Conservation (phyloP, 1,140 invertebrate genomes). For the Aphaenogaster ashmeadi region DNA sequence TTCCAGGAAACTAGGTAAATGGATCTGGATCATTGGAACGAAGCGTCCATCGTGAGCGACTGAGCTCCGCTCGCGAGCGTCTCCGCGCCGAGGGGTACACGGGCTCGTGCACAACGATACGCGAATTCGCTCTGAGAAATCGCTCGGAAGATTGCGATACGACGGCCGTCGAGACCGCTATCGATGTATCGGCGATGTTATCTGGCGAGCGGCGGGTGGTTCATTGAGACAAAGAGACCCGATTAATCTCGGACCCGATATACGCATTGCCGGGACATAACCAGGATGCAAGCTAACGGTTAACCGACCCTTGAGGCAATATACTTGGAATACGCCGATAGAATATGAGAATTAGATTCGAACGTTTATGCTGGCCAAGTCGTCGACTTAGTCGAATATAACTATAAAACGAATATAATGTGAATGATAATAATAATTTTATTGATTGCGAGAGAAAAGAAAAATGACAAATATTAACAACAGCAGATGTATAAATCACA, state of each 20-base stretch:
- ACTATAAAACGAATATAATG: constrained; percentile 1
- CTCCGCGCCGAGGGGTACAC: constrained; percentile 18
- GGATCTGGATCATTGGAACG: constrained; percentile 79
- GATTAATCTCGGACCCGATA: constrained; percentile 60
- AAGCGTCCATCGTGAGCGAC: constrained; percentile 11
- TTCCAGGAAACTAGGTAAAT: constrained; percentile 78
- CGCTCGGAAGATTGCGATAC: constrained; percentile 25
- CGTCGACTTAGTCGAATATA: not conserved
- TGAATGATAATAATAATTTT: not conserved
- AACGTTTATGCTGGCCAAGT: not conserved
- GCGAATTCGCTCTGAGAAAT: constrained; percentile 47
- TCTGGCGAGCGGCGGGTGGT: constrained; percentile 32
- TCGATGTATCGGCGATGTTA: constrained; percentile 57
- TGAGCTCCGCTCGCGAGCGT: constrained; percentile 16
- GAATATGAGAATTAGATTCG: constrained; percentile 18
- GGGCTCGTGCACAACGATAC: constrained; percentile 7
- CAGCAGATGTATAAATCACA: not conserved
- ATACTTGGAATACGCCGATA: not conserved
- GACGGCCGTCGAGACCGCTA: not conserved
- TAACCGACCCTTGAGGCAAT: constrained; percentile 30
- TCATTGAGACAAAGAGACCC: constrained; percentile 62
- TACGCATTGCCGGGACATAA: constrained; percentile 36
- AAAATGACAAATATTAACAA: not conserved
- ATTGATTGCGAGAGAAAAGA: not conserved
- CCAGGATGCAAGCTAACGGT: constrained; percentile 60